Evolutionary conservation across 2,797 vertebrate species (phyloP), one percentile per base, ranked within the genome.

Genomic region (Phaenicophaeus curvirostris): DNA sequence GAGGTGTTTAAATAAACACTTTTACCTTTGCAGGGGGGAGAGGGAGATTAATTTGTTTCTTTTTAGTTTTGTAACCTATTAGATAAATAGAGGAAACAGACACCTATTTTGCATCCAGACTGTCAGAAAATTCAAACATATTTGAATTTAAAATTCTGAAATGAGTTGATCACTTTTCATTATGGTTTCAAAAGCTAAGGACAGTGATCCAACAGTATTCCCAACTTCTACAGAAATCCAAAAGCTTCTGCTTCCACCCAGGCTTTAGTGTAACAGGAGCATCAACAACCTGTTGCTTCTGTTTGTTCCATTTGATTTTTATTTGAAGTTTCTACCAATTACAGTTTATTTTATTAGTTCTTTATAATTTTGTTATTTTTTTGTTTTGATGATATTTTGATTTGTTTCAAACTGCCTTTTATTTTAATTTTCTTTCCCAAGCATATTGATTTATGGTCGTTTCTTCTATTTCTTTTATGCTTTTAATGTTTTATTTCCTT

Each of bases 401-500:
- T 94, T 94, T 94, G 75, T 91, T 95, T 90, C 69, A 58, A 57
- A 88, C 30, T 95, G 37, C 62, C 61, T 85, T 90, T 91, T 89
- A 75, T 88, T 95, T 91, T 71, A 76, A 85, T 94, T 96, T 92
- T 94, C 79, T 79, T 96, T 80, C 41, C 53, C 62, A 66, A 78
- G 75, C 19, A 81, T 67, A 27, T 78, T 91, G 85, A 92, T 95
- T 78, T 85, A 89, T 65, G 53, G 54, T 65, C 9, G 1, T 85
- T 96, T 91, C 68, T 90, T 95, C 51, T 80, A 76, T 80, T 86
- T 88, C 77, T 87, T 89, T 95, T 95, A 61, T 82, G 28, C 35
- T 82, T 94, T 89, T 92, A 96, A 96, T 94, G 80, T 67, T 95
- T 96, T 94, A 96, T 91, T 95, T 91, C 76, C 44, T 86, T 84